Base-by-base conservation (phyloP, 2,797 vertebrate genomes). In the Siniperca obscura region DNA sequence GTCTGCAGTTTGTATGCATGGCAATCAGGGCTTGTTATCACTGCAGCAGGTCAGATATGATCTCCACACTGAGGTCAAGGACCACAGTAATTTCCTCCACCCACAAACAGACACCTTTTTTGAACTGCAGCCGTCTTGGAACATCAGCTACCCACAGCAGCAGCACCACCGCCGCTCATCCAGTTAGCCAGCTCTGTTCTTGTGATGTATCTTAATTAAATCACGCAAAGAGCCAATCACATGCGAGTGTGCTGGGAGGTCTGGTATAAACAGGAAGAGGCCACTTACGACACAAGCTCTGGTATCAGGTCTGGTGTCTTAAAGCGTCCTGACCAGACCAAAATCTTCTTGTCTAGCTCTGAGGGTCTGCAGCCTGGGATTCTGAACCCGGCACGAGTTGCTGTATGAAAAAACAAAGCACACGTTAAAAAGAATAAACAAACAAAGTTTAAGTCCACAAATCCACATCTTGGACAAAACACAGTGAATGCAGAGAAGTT, bases 231-330 rank as follows among this genome's bases (percentile, higher is more conserved):
- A 65, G 30, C 74, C 76, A 83, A 84, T 90, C 48, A 17, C 71
- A 87, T 7, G 52, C 2, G 6, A 36, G 68, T 44, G 77, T 59
- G 27, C 72, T 50, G 67, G 82, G 73, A 81, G 89, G 77, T 90
- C 89, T 91, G 83, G 55, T 36, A 30, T 90, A 94, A 93, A 95
- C 91, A 95, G 93, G 92, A 95, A 92, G 72, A 72, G 36, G 30
- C 48, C 85, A 97, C 98, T 98, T 96, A 99, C 97, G 97, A 96
- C 82, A 99, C 87, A 5, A 92, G 81, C 61, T 97, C 96, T 83
- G 98, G 98, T 83, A 99, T 98, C 78, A 99, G 96, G 21, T 98
- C 97, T 52, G 56, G 56, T 64, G 95, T 96, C 92, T 98, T 99
- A 92, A 96, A 98, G 70, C 97, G 95, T 53, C 98, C 97, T 0